Conservation (phyloP, 2,113 vertebrate genomes). For the Spizaetus ornatus region DNA sequence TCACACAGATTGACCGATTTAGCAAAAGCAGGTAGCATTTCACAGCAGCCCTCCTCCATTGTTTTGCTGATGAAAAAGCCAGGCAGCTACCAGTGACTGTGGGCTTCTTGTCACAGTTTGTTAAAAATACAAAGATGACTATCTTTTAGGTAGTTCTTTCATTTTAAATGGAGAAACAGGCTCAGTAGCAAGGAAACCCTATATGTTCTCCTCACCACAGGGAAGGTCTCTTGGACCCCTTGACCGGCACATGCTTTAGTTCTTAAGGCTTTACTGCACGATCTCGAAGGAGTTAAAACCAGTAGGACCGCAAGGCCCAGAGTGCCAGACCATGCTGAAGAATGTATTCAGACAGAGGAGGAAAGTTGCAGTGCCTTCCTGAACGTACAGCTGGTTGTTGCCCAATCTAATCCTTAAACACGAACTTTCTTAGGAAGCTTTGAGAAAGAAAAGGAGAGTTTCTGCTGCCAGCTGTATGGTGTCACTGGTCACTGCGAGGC, state of each 20-base stretch:
- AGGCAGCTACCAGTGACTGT: background rate
- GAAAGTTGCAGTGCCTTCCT: background rate
- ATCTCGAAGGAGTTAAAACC: background rate
- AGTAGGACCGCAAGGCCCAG: background rate
- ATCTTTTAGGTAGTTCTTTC: background rate
- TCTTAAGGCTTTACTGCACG: background rate
- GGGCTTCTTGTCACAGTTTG: background rate
- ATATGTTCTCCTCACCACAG: fast-evolving
- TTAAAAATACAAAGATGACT: background rate
- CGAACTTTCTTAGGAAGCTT: background rate
- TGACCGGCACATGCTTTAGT: background rate
- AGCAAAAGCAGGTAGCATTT: background rate
- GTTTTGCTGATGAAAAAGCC: background rate
- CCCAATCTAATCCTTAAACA: background rate
- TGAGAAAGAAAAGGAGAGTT: background rate
- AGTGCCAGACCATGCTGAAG: background rate
- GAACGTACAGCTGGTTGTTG: background rate
- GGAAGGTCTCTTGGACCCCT: background rate
- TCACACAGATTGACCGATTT: background rate
- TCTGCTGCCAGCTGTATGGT: background rate
- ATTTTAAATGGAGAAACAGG: background rate
- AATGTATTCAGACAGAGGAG: background rate
- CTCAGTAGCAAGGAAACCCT: background rate
- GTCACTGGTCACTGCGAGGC: background rate
- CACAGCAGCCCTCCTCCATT: background rate